phyloP scores from a whole-genome alignment of 2,888 invertebrate species.

The Lucinisca nassula region DNA sequence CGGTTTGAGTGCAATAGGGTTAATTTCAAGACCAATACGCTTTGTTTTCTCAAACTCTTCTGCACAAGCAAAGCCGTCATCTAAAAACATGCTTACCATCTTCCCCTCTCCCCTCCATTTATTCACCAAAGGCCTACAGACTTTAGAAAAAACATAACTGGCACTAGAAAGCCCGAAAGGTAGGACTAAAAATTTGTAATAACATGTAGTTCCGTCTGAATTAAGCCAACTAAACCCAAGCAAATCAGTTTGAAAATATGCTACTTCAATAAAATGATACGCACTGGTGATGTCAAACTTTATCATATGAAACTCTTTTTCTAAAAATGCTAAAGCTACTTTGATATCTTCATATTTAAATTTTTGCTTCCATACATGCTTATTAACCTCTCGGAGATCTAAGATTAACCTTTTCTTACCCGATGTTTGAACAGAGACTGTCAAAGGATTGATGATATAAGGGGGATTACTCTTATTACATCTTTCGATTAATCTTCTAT shows the following conservation, averaged over 20 bases:
- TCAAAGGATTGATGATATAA: slow-evolving; percentile 18
- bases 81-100: slow-evolving; percentile 34
- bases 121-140: slow-evolving; percentile 39
- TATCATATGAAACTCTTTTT: slow-evolving; percentile 17
- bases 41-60: not conserved
- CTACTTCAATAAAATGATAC: slow-evolving; percentile 57
- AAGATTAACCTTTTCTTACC: slow-evolving; percentile 36
- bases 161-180: slow-evolving; percentile 38
- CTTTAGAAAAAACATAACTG: slow-evolving; percentile 37
- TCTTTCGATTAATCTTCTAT: slow-evolving; percentile 31
- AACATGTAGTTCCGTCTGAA: not conserved
- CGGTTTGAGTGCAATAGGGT: too few relatives aligned
- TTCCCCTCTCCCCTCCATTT: slow-evolving; percentile 51
- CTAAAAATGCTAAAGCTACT: slow-evolving; percentile 26
- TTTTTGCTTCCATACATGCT: slow-evolving; percentile 40
- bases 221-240: slow-evolving; percentile 36
- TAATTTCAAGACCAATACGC: too few relatives aligned
- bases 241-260: slow-evolving; percentile 23
- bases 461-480: not conserved
- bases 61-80: slow-evolving; percentile 46
- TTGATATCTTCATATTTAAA: slow-evolving; percentile 39
- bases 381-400: slow-evolving; percentile 20
- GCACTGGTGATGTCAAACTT: slow-evolving; percentile 50
- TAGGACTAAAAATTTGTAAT: slow-evolving; percentile 36
- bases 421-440: slow-evolving; percentile 7